A percentile compares a stretch with the other conserved stretches of the same genome.
These are phyloP conservation scores for Amphiprion clarkii DNA, from an alignment of 2,797 vertebrate species.

Conservation along the genomic window DNA sequence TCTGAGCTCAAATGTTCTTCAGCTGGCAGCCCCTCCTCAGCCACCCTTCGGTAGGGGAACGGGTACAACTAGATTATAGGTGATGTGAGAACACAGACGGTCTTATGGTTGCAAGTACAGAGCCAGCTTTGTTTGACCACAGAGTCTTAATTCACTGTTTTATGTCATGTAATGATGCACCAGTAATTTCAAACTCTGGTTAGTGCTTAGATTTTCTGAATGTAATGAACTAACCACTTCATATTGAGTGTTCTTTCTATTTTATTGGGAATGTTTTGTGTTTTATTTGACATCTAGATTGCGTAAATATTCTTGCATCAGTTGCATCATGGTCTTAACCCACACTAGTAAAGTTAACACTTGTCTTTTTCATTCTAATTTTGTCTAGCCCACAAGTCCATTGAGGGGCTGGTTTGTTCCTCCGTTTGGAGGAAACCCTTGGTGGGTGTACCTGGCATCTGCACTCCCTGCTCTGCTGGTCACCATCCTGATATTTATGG, in stretches of 20 bases:
- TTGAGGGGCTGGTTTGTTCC: slow-evolving; percentile 93
- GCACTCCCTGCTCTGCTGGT: slow-evolving; percentile 94
- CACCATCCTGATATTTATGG: slow-evolving; percentile 99
- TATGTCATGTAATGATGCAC: slow-evolving; percentile 41
- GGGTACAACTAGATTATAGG: slow-evolving; percentile 64
- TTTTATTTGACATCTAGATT: background rate
- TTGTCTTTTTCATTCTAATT: background rate
- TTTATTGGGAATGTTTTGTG: background rate
- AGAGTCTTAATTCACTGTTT: slow-evolving; percentile 42
- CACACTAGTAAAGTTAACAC: background rate
- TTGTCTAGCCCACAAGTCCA: slow-evolving; percentile 92
- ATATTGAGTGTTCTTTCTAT: background rate
- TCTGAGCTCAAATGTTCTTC: slow-evolving; percentile 49
- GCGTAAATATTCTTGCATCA: background rate
- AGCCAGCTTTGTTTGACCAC: slow-evolving; percentile 69
- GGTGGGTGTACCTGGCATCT: slow-evolving; percentile 97
- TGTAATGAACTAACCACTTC: background rate
- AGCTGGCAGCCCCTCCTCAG: slow-evolving; percentile 14
- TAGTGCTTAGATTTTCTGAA: background rate
- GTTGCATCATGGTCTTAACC: too few relatives aligned
- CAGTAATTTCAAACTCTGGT: slow-evolving; percentile 20
- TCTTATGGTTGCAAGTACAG: slow-evolving; percentile 52
- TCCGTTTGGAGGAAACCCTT: slow-evolving; percentile 96
- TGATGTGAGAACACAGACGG: slow-evolving; percentile 65
- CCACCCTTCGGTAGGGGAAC: background rate